These are phyloP conservation scores for Tortricodes alternella DNA, from an alignment of 2,888 invertebrate genomes.

Conservation along the genomic window DNA sequence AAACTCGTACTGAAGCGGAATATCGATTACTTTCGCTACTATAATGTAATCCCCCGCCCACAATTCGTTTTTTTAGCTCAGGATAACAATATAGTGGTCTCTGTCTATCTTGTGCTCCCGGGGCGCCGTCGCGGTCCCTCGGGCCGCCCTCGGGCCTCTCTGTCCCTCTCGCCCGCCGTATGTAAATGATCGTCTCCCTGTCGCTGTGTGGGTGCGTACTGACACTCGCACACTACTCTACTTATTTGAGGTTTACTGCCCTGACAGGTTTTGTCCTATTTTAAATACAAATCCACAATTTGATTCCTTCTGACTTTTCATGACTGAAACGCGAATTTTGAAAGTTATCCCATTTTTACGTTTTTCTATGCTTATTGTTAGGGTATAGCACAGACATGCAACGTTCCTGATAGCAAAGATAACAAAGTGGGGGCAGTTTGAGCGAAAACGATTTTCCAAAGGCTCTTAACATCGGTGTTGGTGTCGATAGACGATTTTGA, in stretches of 20 bases:
- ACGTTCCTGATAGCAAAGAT: constrained; percentile 66
- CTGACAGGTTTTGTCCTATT: constrained; percentile 79
- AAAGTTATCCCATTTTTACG: constrained; percentile 31
- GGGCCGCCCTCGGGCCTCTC: constrained; percentile 50
- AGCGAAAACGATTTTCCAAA: constrained; percentile 61
- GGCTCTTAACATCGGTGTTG: constrained; percentile 44
- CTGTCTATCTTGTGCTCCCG: constrained; percentile 60
- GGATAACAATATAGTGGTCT: constrained; percentile 77
- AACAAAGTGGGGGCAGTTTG: constrained; percentile 65
- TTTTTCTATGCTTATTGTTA: constrained; percentile 43
- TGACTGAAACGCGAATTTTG: constrained; percentile 28
- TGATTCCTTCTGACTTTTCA: constrained; percentile 61
- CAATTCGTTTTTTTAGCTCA: constrained; percentile 79
- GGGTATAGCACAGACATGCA: constrained; percentile 56
- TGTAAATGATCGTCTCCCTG: constrained; percentile 81
- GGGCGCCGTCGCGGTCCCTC: constrained; percentile 56
- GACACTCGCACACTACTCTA: constrained; percentile 50
- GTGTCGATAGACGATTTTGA: constrained; percentile 40
- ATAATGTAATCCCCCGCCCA: constrained; percentile 84
- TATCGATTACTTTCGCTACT: constrained; percentile 84
- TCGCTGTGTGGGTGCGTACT: constrained; percentile 65
- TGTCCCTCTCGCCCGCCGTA: constrained; percentile 66
- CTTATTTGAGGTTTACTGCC: constrained; percentile 75
- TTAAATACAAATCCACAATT: constrained; percentile 69
- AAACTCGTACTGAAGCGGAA: constrained; percentile 82